Conservation (phyloP, 2,888 invertebrate species). For the Prenolepis imparis region DNA sequence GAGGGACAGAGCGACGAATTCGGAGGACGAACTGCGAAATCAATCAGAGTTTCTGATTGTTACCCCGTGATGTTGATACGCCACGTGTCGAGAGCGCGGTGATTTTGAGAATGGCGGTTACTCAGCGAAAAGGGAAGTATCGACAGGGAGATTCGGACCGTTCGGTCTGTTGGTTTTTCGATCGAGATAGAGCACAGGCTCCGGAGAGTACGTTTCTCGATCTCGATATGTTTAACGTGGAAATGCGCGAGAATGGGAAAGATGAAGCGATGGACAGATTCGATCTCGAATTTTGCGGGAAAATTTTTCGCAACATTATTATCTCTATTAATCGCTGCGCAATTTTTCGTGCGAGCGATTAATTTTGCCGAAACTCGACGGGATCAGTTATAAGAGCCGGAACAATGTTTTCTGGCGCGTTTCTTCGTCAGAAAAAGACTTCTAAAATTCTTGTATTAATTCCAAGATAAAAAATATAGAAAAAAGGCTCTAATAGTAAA, state of each 20-base stretch:
- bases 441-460: not conserved
- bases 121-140: slow-evolving; percentile 48
- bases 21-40: slow-evolving; percentile 67
- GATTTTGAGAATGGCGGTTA: slow-evolving; percentile 44
- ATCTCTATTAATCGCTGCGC: not conserved
- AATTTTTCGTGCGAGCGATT: not conserved
- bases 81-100: slow-evolving; percentile 52
- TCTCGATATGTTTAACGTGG: not conserved
- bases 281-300: not conserved
- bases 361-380: not conserved
- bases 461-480: too few species aligned
- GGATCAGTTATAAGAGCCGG: not conserved
- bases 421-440: not conserved
- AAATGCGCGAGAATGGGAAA: not conserved
- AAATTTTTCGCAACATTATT: not conserved
- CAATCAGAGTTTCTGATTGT: slow-evolving; percentile 83
- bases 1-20: slow-evolving; percentile 21
- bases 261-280: not conserved
- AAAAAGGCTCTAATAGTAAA: too few species aligned
- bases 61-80: slow-evolving; percentile 79
- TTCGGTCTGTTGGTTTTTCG: slow-evolving; percentile 40
- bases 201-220: slow-evolving; percentile 7
- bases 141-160: slow-evolving; percentile 39
- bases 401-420: not conserved
- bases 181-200: slow-evolving; percentile 51